Conservation (phyloP, 2,888 invertebrate species). For the Scotopteryx bipunctaria region DNA sequence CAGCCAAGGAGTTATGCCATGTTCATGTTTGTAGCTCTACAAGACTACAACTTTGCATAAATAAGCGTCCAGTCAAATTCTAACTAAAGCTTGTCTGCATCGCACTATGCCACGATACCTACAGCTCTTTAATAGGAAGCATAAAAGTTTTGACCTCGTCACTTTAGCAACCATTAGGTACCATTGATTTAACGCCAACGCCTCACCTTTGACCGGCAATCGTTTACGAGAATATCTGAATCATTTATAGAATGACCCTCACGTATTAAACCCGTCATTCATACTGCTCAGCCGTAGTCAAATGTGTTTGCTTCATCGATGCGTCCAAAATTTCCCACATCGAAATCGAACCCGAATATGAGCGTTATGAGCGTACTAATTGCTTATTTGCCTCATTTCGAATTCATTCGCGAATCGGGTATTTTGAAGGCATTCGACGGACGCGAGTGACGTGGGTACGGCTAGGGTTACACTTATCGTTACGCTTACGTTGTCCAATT, state of each 20-base stretch:
- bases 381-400: constrained; percentile 80
- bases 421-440: constrained; percentile 4
- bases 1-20: too few relatives aligned
- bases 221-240: constrained; percentile 30
- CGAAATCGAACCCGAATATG: constrained; percentile 72
- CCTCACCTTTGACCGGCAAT: constrained; percentile 11
- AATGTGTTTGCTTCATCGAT: constrained; percentile 45
- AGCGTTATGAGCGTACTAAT: constrained; percentile 58
- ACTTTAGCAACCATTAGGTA: background rate
- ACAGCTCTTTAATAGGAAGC: too few relatives aligned
- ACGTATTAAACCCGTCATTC: constrained; percentile 32
- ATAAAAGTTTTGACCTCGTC: background rate
- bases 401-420: constrained; percentile 59
- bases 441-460: constrained; percentile 7
- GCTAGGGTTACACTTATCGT: constrained; percentile 21
- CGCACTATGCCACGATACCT: too few relatives aligned
- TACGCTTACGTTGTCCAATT: constrained; percentile 20
- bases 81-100: background rate
- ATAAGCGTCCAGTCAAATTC: constrained; percentile 1
- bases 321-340: constrained; percentile 66
- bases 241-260: constrained; percentile 36
- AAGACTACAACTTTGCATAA: constrained; percentile 67
- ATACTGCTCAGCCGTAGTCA: constrained; percentile 17
- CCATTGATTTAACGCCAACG: background rate
- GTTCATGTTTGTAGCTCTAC: too few relatives aligned